These are phyloP conservation scores for Hephaestus fuliginosus DNA, from an alignment of 2,797 vertebrate species.

Conservation along the genomic window DNA sequence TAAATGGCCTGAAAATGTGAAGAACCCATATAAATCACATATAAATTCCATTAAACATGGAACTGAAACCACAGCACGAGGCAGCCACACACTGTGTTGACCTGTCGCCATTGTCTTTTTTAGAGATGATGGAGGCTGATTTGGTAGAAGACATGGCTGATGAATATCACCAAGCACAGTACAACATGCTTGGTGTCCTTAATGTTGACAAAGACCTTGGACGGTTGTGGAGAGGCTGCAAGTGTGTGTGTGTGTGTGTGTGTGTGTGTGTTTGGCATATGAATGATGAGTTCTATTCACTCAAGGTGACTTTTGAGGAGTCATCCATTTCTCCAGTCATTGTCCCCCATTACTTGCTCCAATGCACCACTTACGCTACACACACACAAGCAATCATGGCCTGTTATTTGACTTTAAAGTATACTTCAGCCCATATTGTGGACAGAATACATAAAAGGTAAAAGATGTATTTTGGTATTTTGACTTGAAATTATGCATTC, in stretches of 20 bases:
- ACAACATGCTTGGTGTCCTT: conserved; percentile 55
- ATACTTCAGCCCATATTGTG: conserved; percentile 39
- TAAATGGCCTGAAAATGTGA: conserved; percentile 17
- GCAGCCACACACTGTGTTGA: neutral
- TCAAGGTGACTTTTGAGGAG: conserved; percentile 77
- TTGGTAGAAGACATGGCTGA: conserved; percentile 32
- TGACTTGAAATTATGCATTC: neutral
- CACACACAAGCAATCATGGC: conserved; percentile 48
- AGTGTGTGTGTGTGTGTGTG: conserved; percentile 9
- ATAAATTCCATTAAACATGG: neutral
- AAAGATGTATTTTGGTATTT: neutral
- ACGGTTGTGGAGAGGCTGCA: conserved; percentile 12
- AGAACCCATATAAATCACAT: neutral
- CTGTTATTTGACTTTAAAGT: conserved; percentile 55
- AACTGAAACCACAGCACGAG: neutral
- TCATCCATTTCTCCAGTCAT: conserved; percentile 75
- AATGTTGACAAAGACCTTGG: conserved; percentile 64
- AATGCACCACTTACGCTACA: conserved; percentile 72
- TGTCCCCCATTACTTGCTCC: conserved; percentile 77
- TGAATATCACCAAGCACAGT: conserved; percentile 42
- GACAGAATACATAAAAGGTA: conserved; percentile 41
- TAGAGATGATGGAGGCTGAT: conserved; percentile 35
- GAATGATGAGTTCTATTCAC: conserved; percentile 73
- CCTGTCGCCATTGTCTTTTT: conserved; percentile 24
- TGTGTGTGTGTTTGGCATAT: conserved; percentile 50